Conservation (phyloP, 2,797 vertebrate species). For the Amniataba percoides region DNA sequence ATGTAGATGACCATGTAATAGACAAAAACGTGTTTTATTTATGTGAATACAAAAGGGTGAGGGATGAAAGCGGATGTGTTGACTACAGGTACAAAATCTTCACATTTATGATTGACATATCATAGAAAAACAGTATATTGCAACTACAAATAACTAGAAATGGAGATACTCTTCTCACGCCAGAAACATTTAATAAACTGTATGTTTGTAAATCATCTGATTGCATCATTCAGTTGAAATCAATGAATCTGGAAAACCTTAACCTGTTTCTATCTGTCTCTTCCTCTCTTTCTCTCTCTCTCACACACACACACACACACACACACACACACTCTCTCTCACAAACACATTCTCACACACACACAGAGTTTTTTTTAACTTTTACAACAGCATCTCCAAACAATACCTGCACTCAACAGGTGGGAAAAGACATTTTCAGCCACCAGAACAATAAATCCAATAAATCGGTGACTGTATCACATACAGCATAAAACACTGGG, state of each 20-base stretch:
- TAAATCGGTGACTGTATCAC: constrained; percentile 26
- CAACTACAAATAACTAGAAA: constrained; percentile 40
- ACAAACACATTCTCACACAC: too few relatives aligned
- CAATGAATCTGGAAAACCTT: neutral
- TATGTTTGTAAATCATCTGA: constrained; percentile 7
- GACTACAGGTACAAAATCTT: constrained; percentile 67
- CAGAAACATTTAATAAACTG: constrained; percentile 42
- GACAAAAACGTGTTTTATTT: neutral
- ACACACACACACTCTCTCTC: neutral
- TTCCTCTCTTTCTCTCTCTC: too few relatives aligned
- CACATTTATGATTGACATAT: constrained; percentile 45
- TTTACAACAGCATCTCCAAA: constrained; percentile 22
- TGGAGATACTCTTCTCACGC: constrained; percentile 10
- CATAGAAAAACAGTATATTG: constrained; percentile 41
- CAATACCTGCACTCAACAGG: constrained; percentile 13
- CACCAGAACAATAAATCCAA: constrained; percentile 18
- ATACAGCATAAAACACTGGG: constrained; percentile 56
- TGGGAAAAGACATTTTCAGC: constrained; percentile 36
- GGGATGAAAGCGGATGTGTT: constrained; percentile 41
- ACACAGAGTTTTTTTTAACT: constrained; percentile 12
- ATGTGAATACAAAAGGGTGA: neutral
- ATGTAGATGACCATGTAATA: neutral
- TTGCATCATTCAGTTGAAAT: constrained; percentile 20
- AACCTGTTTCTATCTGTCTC: too few relatives aligned
- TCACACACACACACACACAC: too few relatives aligned